Percentiles rank a stretch among this genome's conserved stretches.
Evolutionary conservation across 2,888 invertebrate genomes (phyloP).

Genomic region (Hololepta plana): DNA sequence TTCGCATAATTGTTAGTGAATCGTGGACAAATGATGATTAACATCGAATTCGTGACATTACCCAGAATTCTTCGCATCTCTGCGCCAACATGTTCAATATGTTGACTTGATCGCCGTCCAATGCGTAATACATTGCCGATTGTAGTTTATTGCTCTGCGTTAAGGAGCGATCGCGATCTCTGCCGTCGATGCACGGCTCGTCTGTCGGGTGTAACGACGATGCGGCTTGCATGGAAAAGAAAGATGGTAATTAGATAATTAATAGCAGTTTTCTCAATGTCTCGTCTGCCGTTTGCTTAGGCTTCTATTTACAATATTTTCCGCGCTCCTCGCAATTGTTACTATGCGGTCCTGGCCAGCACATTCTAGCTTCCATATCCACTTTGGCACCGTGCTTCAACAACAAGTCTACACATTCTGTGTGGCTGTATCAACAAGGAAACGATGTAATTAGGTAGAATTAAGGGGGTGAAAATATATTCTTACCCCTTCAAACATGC

Average conservation of each 20-base stretch:
- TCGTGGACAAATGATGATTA: background rate
- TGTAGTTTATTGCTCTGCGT: constrained; percentile 37
- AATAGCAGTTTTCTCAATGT: no score
- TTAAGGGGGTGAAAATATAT: no score
- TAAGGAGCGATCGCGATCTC: constrained; percentile 20
- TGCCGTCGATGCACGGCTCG: no score
- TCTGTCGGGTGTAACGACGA: no score
- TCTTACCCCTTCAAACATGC: constrained; percentile 48
- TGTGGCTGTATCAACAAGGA: constrained; percentile 27
- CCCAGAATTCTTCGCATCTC: constrained; percentile 52
- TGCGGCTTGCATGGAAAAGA: no score
- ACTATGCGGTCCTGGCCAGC: constrained; percentile 54
- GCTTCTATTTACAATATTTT: constrained; percentile 35
- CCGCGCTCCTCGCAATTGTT: constrained; percentile 51
- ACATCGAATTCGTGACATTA: constrained; percentile 24
- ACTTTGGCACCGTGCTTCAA: constrained; percentile 50
- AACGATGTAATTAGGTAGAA: no score
- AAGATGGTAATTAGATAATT: no score
- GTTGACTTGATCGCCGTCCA: constrained; percentile 54
- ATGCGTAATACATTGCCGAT: constrained; percentile 51
- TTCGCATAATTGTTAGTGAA: background rate
- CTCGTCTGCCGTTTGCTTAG: no score
- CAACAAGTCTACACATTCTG: constrained; percentile 48
- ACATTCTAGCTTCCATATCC: constrained; percentile 55
- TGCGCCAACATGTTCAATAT: constrained; percentile 46